phyloP scores from a whole-genome alignment of 2,888 invertebrate genomes.

The Cybosia mesomella region DNA sequence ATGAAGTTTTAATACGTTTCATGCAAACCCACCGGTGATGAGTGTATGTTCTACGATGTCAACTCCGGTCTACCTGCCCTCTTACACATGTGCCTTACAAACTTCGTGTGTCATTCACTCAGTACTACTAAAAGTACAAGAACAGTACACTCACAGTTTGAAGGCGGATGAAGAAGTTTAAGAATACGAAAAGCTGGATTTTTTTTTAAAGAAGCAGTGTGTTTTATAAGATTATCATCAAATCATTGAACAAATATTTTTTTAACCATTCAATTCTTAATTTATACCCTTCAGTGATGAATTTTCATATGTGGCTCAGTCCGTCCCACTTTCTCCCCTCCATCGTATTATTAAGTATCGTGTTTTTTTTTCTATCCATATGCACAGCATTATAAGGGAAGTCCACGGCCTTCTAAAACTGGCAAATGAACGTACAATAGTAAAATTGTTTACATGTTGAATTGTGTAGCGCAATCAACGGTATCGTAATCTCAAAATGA shows the following conservation, averaged over 20 bases:
- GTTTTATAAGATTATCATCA: neutral
- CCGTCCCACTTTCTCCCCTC: neutral
- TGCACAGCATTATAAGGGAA: conserved; percentile 24
- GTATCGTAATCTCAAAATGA: conserved; percentile 71
- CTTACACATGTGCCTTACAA: too few relatives aligned
- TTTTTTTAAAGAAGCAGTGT: neutral
- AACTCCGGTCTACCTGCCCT: too few relatives aligned
- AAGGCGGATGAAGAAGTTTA: neutral
- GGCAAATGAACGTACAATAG: conserved; percentile 54
- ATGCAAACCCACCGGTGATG: too few relatives aligned
- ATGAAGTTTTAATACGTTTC: too few relatives aligned
- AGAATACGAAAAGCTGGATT: neutral
- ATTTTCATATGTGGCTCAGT: neutral
- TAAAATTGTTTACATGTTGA: conserved; percentile 71
- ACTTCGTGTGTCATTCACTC: too few relatives aligned
- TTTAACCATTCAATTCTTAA: neutral
- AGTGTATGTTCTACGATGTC: too few relatives aligned
- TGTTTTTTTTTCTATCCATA: neutral
- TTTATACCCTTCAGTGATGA: neutral
- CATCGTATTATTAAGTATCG: neutral
- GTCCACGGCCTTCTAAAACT: conserved; percentile 51
- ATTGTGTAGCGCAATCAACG: conserved; percentile 69
- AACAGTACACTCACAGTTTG: neutral
- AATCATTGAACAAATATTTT: neutral
- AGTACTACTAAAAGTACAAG: too few relatives aligned